Base-by-base conservation (phyloP, 2,113 vertebrate species). In the Sphyrna mokarran region DNA sequence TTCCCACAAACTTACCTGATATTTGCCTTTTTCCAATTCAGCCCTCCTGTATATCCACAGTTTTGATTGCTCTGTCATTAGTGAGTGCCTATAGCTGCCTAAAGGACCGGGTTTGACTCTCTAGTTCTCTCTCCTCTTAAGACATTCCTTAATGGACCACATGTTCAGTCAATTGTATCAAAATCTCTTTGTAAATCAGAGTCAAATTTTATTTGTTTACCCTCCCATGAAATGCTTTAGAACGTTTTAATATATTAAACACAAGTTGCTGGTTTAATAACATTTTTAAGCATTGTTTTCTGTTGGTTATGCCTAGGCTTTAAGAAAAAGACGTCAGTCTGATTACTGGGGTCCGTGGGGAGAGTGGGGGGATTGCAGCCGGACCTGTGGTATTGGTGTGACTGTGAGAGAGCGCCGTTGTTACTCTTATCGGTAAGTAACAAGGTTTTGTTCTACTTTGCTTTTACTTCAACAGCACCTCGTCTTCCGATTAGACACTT, bases 261-360 rank as follows among this genome's bases (percentile, higher is more conserved):
- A 9, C 54, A 29, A 14, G 11, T 14, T 13, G 26, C 14, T 48
- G 48, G 1, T 63, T 13, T 69, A 94, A 33, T 11, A 40, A 37
- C 37, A 23, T 70, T 37, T 48, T 22, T 37, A 66, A 63, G 5
- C 16, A 37, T 66, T 43, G 37, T 70, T 37, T 94, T n/a, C n/a
- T 43, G n/a, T 69, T 94, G 91, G 40, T 69, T 93, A 33, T 6
- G 37, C 22, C n/a, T 96, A 98, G 98, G 96, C 93, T 91, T 54
- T 0, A 7, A 96, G 66, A 94, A 80, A 96, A 96, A 98, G 96
- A 80, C 94, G 96, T 11, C 98, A 97, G 96, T 95, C 83, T 89
- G 98, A 98, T 96, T 96, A 96, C 97, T 99, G 99, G 99, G 98
- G 98, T 0, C 93, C 97, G 29, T 99, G 99, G 99, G 97, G 98